Evolutionary conservation across 2,888 invertebrate species (phyloP), one percentile per base, ranked within the genome.

Genomic region (Willowsia nigromaculata): DNA sequence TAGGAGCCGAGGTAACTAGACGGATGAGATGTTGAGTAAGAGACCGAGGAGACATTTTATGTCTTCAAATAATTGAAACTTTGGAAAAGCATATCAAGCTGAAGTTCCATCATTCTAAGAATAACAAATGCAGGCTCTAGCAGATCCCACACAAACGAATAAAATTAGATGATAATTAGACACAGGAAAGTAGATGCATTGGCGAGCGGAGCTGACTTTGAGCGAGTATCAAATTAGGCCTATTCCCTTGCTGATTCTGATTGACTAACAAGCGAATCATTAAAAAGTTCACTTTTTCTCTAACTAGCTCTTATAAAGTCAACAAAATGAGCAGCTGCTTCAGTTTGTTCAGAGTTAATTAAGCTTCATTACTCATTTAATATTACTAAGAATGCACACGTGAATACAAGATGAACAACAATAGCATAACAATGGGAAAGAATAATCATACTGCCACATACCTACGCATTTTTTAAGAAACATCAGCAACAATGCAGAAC

Each of bases 11-110:
- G 30, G 33, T n/a, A 33, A 2, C 59, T 59, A 50, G 59, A 65
- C 65, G 15, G 27, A 65, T 9, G 22, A 33, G 65, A 65, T 65
- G 65, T 65, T 65, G 33, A 27, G n/a, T 9, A 59, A 27, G 33
- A 22, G 30, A n/a, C 9, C 11, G n/a, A n/a, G n/a, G 33, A 56
- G 22, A 56, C 22, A 5, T 68, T 71, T 25, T 43, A 47, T 74
- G 40, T 74, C 43, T n/a, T n/a, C n/a, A n/a, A n/a, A n/a, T n/a
- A 74, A 84, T 56, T 74, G 78, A 80, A 65, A 80, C 62, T 13
- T 78, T 78, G 50, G 85, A 86, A 86, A 78, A 86, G 85, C 85
- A 78, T 85, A 85, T 22, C 85, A 65, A 83, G 78, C 43, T 22
- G 40, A 47, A 15, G 15, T 74, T 74, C 22, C 47, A 15, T 74